Percentiles rank a stretch among this genome's conserved stretches.
phyloP scores from a whole-genome alignment of 2,888 invertebrate species.

The Diabrotica balteata region DNA sequence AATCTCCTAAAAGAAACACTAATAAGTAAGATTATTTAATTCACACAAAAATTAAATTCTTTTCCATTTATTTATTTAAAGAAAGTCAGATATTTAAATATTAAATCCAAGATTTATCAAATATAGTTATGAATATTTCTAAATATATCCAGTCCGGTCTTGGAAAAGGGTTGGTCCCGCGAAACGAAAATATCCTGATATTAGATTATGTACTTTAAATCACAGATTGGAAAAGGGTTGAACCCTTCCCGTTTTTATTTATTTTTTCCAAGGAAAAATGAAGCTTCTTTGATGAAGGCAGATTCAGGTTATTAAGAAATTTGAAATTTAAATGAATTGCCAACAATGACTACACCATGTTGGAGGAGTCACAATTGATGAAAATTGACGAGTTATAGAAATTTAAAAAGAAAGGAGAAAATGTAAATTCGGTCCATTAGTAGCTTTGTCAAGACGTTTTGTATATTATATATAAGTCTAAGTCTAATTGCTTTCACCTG shows the following conservation, averaged over 20 bases:
- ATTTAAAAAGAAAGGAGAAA: background rate
- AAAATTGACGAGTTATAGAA: conserved; percentile 13
- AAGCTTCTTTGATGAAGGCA: conserved; percentile 35
- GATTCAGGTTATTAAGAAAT: conserved; percentile 36
- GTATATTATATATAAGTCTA: too few relatives aligned
- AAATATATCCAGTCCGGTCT: conserved; percentile 11
- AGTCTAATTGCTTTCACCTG: too few relatives aligned
- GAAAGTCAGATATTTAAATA: too few relatives aligned
- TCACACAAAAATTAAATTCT: too few relatives aligned
- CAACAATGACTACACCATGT: conserved; percentile 7
- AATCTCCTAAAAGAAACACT: too few relatives aligned
- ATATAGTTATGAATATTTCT: background rate
- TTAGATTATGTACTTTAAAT: conserved; percentile 55
- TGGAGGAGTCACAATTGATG: conserved; percentile 6
- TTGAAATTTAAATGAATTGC: conserved; percentile 36
- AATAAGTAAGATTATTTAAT: too few relatives aligned
- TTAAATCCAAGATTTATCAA: too few relatives aligned
- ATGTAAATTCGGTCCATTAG: background rate
- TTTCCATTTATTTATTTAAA: too few relatives aligned
- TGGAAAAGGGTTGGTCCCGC: conserved; percentile 15
- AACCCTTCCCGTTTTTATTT: conserved; percentile 35
- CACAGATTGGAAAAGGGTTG: conserved; percentile 49
- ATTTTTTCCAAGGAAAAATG: conserved; percentile 33
- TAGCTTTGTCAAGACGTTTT: too few relatives aligned
- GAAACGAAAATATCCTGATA: conserved; percentile 41